A percentile compares a stretch with the other conserved stretches of the same genome.
phyloP scores from a whole-genome alignment of 2,797 vertebrate species.

The Melanogrammus aeglefinus region DNA sequence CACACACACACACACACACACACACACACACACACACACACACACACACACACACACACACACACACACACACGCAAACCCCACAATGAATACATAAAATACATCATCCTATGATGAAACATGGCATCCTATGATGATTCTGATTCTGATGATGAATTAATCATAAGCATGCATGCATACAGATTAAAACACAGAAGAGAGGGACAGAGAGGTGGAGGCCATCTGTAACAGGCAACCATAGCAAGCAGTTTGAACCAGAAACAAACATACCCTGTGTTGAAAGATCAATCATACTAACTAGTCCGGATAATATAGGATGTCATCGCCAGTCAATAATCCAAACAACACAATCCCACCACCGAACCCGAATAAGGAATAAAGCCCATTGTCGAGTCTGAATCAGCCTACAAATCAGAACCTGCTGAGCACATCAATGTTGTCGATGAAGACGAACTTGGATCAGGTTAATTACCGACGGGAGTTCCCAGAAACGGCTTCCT shows the following conservation, averaged over 20 bases:
- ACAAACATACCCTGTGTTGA: background rate
- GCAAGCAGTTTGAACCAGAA: background rate
- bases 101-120: too few relatives aligned
- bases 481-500: background rate
- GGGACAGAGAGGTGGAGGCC: background rate
- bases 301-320: background rate
- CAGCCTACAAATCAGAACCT: background rate
- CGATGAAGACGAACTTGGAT: background rate
- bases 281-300: background rate
- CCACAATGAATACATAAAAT: too few relatives aligned
- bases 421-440: background rate
- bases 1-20: background rate
- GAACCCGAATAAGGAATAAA: background rate
- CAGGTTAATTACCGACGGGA: background rate
- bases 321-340: background rate
- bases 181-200: background rate
- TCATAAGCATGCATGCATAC: background rate
- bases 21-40: background rate
- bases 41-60: too few relatives aligned
- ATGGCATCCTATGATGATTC: too few relatives aligned
- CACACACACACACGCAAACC: background rate
- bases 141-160: background rate
- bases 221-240: background rate
- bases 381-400: background rate
- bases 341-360: background rate